phyloP scores from a whole-genome alignment of 2,888 invertebrate genomes.

The Hypolimnas misippus region DNA sequence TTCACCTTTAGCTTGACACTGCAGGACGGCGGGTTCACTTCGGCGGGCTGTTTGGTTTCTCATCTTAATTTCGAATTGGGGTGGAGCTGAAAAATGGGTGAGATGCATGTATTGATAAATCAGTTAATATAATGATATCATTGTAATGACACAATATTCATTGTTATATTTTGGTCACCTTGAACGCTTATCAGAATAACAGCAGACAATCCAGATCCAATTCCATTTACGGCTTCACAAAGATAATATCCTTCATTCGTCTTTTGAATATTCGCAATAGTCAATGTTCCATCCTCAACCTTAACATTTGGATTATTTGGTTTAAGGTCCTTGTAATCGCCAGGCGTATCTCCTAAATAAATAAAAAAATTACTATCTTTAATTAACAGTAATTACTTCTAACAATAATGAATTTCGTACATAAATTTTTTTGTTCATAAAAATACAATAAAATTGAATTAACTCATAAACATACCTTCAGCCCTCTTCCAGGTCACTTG shows the following conservation, averaged over 20 bases:
- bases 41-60: conserved; percentile 95
- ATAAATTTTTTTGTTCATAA: background rate
- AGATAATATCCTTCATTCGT: conserved; percentile 97
- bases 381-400: background rate
- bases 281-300: conserved; percentile 96
- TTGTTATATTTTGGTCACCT: no score
- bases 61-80: conserved; percentile 93
- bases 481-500: conserved; percentile 98
- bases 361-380: background rate
- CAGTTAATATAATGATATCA: no score
- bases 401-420: no score
- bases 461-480: no score
- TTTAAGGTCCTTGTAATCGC: conserved; percentile 96
- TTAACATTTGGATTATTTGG: conserved; percentile 95
- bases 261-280: conserved; percentile 95
- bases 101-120: background rate
- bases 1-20: conserved; percentile 97
- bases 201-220: conserved; percentile 97
- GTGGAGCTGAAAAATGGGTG: conserved; percentile 24
- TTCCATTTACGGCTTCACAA: conserved; percentile 98
- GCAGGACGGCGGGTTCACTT: conserved; percentile 94
- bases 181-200: conserved; percentile 97
- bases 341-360: conserved; percentile 91
- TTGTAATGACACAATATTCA: no score
- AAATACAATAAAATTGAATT: background rate